Evolutionary conservation across 2,113 vertebrate species (phyloP).

Genomic region (Hypanus sabinus): DNA sequence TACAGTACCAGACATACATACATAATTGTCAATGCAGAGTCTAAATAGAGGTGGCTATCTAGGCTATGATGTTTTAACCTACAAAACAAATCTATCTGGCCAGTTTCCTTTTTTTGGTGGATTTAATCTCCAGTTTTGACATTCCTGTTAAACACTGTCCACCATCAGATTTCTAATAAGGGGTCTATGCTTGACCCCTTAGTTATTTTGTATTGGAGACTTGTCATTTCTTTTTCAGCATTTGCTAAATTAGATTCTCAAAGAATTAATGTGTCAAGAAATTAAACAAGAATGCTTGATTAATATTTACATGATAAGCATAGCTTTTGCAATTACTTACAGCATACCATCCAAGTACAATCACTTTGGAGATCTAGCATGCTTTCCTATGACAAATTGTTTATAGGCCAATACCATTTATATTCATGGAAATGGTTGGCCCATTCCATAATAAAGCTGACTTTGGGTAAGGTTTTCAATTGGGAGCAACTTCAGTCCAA

Average conservation of each 20-base stretch:
- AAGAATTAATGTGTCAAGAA: no score
- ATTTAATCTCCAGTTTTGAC: no score
- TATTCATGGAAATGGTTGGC: not conserved
- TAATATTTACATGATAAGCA: no score
- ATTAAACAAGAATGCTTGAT: no score
- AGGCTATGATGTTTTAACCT: no score
- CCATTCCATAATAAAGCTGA: not conserved
- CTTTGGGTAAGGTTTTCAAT: no score
- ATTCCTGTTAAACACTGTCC: no score
- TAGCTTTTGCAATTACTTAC: not conserved
- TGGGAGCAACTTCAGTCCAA: not conserved
- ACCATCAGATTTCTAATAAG: not conserved
- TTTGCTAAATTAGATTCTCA: not conserved
- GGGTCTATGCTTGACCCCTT: not conserved
- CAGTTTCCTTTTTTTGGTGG: no score
- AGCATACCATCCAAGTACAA: not conserved
- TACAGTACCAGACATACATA: no score
- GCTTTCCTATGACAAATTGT: not conserved
- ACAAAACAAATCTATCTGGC: no score
- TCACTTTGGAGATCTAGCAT: not conserved
- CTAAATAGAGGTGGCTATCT: no score
- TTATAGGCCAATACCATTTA: not conserved
- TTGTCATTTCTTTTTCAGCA: not conserved
- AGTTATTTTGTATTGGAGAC: not conserved
- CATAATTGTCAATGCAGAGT: no score